phyloP scores from a whole-genome alignment of 2,113 vertebrate genomes.

The Ptychochromis oligacanthus region DNA sequence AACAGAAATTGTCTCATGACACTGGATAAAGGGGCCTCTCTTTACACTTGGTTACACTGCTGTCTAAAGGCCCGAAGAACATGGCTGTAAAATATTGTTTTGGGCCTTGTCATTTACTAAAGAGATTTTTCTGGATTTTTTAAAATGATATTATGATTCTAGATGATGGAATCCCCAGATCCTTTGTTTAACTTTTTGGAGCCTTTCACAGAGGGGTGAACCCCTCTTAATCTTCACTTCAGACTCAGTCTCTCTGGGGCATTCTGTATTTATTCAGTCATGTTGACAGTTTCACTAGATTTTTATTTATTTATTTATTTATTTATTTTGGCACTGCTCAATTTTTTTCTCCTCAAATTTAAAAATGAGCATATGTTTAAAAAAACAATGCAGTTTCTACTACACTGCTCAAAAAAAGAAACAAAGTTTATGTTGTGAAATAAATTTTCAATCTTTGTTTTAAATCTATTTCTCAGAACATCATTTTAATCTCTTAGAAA shows the following conservation, averaged over 20 bases:
- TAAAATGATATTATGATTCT: background rate
- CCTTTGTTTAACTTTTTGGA: background rate
- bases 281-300: background rate
- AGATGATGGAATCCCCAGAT: background rate
- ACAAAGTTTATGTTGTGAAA: too few species aligned
- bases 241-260: background rate
- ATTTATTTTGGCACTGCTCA: background rate
- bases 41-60: background rate
- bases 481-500: background rate
- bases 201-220: background rate
- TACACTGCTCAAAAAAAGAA: too few species aligned
- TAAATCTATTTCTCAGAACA: background rate
- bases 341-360: too few species aligned
- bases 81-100: background rate
- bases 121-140: background rate
- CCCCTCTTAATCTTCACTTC: background rate
- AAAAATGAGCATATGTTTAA: too few species aligned
- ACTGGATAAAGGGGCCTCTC: constrained; percentile 5
- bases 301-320: too few species aligned
- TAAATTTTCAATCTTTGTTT: too few species aligned
- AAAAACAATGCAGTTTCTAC: too few species aligned
- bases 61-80: background rate
- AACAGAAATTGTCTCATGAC: background rate
- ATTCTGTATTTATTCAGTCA: background rate
- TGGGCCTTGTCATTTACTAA: background rate